phyloP scores from a whole-genome alignment of 2,113 vertebrate species.

The Phylloscopus whistleri region DNA sequence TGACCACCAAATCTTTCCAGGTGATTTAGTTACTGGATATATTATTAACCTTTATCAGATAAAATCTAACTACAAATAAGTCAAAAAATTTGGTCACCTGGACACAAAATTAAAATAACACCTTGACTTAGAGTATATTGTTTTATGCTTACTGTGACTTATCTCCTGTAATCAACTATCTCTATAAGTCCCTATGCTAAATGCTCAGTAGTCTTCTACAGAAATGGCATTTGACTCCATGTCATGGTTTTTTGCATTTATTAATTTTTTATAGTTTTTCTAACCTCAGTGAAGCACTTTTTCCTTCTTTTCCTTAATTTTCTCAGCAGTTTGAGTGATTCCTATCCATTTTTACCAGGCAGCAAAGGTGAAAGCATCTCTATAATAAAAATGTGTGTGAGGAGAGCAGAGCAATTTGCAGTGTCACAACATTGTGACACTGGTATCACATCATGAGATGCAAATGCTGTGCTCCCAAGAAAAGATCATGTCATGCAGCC shows the following conservation, averaged over 20 bases:
- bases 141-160: neutral
- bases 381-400: neutral
- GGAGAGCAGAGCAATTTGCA: neutral
- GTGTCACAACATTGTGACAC: neutral
- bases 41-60: neutral
- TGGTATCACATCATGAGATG: neutral
- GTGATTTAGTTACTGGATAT: neutral
- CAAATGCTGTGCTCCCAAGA: neutral
- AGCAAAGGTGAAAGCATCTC: neutral
- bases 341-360: neutral
- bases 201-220: neutral
- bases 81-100: neutral
- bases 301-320: neutral
- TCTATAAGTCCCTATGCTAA: neutral
- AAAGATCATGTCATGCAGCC: neutral
- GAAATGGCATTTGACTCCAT: neutral
- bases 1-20: neutral
- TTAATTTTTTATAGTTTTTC: neutral
- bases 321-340: neutral
- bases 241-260: neutral
- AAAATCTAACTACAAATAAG: neutral
- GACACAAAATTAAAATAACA: conserved; percentile 15
- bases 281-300: neutral
- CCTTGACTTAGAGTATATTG: neutral
- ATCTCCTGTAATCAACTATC: neutral